phyloP scores from a whole-genome alignment of 2,888 invertebrate species.

The Athalia cordata region DNA sequence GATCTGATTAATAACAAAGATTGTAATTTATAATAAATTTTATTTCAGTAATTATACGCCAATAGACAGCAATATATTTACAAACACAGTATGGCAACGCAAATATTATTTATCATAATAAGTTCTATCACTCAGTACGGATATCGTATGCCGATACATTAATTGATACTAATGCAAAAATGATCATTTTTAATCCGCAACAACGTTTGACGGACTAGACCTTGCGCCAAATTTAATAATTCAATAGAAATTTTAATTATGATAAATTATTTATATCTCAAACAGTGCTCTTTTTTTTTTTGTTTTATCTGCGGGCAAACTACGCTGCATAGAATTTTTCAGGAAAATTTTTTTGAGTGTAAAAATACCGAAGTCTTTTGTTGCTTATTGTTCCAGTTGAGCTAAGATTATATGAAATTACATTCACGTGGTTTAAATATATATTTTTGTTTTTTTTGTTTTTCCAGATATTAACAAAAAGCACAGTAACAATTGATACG shows the following conservation, averaged over 20 bases:
- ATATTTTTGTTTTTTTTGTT: background rate
- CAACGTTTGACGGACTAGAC: too few species aligned
- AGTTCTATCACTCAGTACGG: background rate
- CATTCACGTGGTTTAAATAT: background rate
- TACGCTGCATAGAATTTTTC: too few species aligned
- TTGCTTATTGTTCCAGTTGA: background rate
- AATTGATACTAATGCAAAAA: too few species aligned
- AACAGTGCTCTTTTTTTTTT: too few species aligned
- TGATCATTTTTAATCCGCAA: too few species aligned
- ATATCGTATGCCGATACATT: background rate
- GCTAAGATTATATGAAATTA: background rate
- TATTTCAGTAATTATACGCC: slow-evolving; percentile 28
- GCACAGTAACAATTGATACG: background rate
- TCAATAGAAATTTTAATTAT: too few species aligned
- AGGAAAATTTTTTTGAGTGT: too few species aligned
- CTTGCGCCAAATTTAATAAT: too few species aligned
- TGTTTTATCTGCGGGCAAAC: too few species aligned
- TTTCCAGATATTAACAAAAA: background rate
- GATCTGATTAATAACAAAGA: background rate
- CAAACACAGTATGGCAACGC: slow-evolving; percentile 34
- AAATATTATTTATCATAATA: background rate
- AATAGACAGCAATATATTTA: slow-evolving; percentile 29
- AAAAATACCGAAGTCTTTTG: too few species aligned
- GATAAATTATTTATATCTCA: too few species aligned
- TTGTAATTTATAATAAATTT: slow-evolving; percentile 30